Evolutionary conservation across 2,888 invertebrate species (phyloP).

Genomic region (Pollenia griseotomentosa): DNA sequence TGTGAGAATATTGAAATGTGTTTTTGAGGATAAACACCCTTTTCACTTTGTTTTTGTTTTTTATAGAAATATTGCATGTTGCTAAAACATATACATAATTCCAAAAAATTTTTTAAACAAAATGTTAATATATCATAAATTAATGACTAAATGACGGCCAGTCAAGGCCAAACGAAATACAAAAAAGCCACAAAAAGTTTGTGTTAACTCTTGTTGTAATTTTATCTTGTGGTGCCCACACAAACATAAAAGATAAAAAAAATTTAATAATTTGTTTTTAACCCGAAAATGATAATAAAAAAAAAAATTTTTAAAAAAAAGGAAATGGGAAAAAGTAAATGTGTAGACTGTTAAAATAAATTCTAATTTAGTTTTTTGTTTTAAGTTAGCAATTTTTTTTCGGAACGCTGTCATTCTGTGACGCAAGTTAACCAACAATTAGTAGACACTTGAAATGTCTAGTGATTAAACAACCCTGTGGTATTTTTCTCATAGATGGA

Average conservation of each 20-base stretch:
- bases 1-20: background rate
- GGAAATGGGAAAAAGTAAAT: too few species aligned
- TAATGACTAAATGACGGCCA: background rate
- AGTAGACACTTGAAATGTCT: background rate
- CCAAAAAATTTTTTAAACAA: constrained; percentile 19
- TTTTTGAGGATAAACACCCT: constrained; percentile 5
- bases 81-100: constrained; percentile 55
- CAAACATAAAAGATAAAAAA: background rate
- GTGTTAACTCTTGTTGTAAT: background rate
- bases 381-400: too few species aligned
- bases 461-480: background rate
- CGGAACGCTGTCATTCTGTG: background rate
- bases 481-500: too few species aligned
- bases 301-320: too few species aligned
- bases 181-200: background rate
- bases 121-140: constrained; percentile 45
- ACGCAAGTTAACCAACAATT: constrained; percentile 6
- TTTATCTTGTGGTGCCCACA: background rate
- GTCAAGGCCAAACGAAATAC: background rate
- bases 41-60: constrained; percentile 26
- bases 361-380: too few species aligned
- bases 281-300: too few species aligned
- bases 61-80: constrained; percentile 55
- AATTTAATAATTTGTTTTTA: too few species aligned
- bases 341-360: too few species aligned